Conservation (phyloP, 2,888 invertebrate species). For the Mythimna vitellina region DNA sequence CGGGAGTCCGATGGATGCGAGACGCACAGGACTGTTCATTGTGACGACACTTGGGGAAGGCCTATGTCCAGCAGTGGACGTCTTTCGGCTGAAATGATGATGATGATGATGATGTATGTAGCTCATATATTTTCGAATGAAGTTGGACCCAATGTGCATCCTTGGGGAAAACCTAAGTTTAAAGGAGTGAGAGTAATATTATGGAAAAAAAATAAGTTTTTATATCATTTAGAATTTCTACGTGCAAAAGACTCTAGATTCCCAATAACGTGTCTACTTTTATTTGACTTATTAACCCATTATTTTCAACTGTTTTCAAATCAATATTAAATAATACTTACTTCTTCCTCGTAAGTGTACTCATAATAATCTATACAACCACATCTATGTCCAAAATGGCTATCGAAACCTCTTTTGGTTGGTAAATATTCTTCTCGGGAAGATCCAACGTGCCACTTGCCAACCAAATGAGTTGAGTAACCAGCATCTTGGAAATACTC, state of each 20-base stretch:
- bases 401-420: slow-evolving; percentile 94
- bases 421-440: slow-evolving; percentile 91
- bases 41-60: too few relatives aligned
- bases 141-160: neutral
- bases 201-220: too few relatives aligned
- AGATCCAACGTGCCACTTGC: slow-evolving; percentile 95
- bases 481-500: slow-evolving; percentile 92
- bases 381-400: slow-evolving; percentile 96
- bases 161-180: neutral
- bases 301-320: neutral
- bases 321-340: slow-evolving; percentile 61
- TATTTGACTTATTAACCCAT: neutral
- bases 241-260: too few relatives aligned
- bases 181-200: neutral
- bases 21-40: too few relatives aligned
- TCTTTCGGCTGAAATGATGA: too few relatives aligned
- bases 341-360: slow-evolving; percentile 79
- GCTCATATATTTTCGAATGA: too few relatives aligned
- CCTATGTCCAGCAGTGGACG: too few relatives aligned
- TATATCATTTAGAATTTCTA: neutral
- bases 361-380: slow-evolving; percentile 96
- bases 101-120: too few relatives aligned
- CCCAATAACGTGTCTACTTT: too few relatives aligned
- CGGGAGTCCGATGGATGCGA: too few relatives aligned
- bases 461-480: slow-evolving; percentile 94